Conservation (phyloP, 2,888 invertebrate species). For the Drepanosiphum platanoidis region DNA sequence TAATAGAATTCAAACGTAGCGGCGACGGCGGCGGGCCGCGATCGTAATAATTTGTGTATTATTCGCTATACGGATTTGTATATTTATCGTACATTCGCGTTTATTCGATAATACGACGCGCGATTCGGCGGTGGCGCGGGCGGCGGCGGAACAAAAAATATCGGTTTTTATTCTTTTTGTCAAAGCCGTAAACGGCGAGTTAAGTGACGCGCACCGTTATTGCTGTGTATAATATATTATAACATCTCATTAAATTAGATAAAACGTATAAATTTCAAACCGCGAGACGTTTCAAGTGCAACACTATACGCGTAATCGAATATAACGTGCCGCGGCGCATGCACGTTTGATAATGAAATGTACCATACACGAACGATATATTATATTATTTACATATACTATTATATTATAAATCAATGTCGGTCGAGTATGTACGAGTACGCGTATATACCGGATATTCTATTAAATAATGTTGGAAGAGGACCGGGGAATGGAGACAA, state of each 20-base stretch:
- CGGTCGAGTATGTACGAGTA: not conserved
- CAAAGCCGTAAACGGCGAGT: not conserved
- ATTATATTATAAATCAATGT: not conserved
- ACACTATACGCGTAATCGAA: conserved; percentile 14
- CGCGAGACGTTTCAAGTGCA: not conserved
- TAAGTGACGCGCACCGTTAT: not conserved
- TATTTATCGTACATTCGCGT: not conserved
- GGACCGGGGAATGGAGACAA: too few species aligned
- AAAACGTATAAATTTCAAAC: not conserved
- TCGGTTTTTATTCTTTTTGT: not conserved
- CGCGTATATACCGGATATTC: too few species aligned
- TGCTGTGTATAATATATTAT: not conserved
- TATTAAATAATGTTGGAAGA: not conserved
- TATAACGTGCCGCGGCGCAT: not conserved
- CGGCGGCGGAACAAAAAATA: not conserved
- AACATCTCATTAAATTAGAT: too few species aligned
- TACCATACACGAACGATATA: conserved; percentile 3
- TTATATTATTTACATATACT: not conserved
- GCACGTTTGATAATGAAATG: conserved; percentile 10
- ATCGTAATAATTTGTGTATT: too few species aligned
- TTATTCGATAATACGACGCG: not conserved
- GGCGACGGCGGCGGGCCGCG: not conserved
- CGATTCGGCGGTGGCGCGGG: not conserved
- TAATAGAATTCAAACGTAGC: not conserved
- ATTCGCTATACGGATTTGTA: not conserved